These are phyloP conservation scores for Pachycephala philippinensis DNA, from an alignment of 2,113 vertebrate species.

Conservation along the genomic window DNA sequence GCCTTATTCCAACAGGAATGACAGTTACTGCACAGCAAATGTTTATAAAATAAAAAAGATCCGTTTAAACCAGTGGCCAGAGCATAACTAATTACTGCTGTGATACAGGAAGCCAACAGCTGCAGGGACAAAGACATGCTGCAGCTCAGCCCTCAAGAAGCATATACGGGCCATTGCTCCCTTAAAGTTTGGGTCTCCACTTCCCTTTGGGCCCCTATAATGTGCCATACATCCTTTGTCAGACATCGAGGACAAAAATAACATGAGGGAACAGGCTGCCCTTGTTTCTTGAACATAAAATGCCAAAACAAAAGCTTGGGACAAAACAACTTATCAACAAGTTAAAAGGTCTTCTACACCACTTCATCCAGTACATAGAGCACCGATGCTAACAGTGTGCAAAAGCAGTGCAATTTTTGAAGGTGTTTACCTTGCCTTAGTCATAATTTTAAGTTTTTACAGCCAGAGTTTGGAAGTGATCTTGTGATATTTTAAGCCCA, in stretches of 20 bases:
- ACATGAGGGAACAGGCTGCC: not conserved
- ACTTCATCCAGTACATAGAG: not conserved
- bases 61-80: not conserved
- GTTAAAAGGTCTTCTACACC: not conserved
- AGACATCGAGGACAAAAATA: not conserved
- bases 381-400: not conserved
- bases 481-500: conserved; percentile 27
- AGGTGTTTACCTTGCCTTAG: not conserved
- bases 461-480: not conserved
- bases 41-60: conserved; percentile 30
- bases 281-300: not conserved
- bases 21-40: conserved; percentile 4
- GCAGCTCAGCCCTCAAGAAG: not conserved
- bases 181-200: not conserved
- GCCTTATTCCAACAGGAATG: conserved; percentile 37
- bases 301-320: not conserved
- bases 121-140: not conserved
- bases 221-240: not conserved
- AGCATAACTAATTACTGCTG: not conserved
- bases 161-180: rapidly evolving
- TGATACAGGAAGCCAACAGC: not conserved
- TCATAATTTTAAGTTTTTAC: conserved; percentile 27
- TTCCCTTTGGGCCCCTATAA: not conserved
- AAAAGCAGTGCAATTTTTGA: not conserved
- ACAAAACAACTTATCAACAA: not conserved